These are phyloP conservation scores for Eleginops maclovinus DNA, from an alignment of 2,113 vertebrate genomes.

Conservation along the genomic window DNA sequence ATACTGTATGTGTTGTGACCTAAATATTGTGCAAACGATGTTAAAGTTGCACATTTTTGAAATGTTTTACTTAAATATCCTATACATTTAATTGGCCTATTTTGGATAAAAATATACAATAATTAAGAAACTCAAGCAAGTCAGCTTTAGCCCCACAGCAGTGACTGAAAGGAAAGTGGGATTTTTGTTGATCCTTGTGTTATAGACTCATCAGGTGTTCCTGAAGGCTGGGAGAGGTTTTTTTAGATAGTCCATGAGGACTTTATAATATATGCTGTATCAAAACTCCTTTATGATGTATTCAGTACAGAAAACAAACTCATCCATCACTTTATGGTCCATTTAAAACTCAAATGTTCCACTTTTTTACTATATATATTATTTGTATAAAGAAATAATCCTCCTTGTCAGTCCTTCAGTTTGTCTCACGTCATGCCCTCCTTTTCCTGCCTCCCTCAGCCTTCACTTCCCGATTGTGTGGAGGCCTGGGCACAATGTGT, in stretches of 20 bases:
- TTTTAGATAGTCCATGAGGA: not conserved
- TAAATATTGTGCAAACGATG: not conserved
- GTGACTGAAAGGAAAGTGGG: not conserved
- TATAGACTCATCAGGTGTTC: not conserved
- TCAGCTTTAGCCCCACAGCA: not conserved
- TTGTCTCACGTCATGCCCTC: not conserved
- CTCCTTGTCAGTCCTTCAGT: not conserved
- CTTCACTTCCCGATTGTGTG: slow-evolving; percentile 11
- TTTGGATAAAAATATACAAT: not conserved
- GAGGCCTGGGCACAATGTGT: slow-evolving; percentile 43
- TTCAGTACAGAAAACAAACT: not conserved
- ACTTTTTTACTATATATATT: not conserved
- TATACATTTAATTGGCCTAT: not conserved
- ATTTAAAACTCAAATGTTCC: not conserved
- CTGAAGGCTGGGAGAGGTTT: not conserved
- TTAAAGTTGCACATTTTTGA: not conserved
- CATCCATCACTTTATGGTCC: not conserved
- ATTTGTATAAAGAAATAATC: not conserved
- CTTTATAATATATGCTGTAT: not conserved
- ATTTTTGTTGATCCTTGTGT: not conserved
- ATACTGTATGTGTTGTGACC: not conserved
- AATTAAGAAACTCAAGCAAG: not conserved
- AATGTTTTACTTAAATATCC: not conserved
- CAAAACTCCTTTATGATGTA: not conserved
- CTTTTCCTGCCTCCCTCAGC: slow-evolving; percentile 1